These are phyloP conservation scores for Calyptomena viridis DNA, from an alignment of 2,113 vertebrate genomes.

Conservation along the genomic window DNA sequence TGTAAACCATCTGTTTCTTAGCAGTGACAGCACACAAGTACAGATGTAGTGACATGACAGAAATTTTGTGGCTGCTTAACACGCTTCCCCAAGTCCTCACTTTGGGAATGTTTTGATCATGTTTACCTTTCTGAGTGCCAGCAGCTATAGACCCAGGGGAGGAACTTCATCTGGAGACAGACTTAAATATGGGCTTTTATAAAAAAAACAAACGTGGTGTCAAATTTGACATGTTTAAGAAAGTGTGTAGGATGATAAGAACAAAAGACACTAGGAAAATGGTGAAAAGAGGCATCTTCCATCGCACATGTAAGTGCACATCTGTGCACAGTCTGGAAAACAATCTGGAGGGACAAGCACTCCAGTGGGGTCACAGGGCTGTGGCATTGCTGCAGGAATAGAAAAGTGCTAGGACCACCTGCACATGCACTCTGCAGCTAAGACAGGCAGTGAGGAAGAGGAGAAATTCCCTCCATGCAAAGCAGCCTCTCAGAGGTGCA, in stretches of 20 bases:
- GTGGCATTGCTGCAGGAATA: fast-evolving
- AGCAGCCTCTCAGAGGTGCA: neutral
- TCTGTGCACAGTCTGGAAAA: neutral
- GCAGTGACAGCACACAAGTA: neutral
- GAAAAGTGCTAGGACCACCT: neutral
- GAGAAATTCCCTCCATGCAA: neutral
- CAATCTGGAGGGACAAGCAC: fast-evolving
- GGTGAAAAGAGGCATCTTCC: neutral
- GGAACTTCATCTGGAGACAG: neutral
- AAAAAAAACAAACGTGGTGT: neutral
- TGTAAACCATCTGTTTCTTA: neutral
- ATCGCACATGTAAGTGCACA: neutral
- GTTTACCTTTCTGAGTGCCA: neutral
- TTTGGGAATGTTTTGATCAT: neutral
- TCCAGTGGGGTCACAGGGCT: neutral
- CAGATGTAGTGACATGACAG: neutral
- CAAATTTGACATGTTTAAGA: neutral
- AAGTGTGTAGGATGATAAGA: neutral
- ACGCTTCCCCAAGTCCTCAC: neutral
- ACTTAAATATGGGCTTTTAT: neutral
- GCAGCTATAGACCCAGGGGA: neutral
- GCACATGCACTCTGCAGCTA: neutral
- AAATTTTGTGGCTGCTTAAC: neutral
- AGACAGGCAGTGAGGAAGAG: neutral
- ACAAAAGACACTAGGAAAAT: neutral